Percentiles rank a stretch among this genome's conserved stretches.
phyloP scores from a whole-genome alignment of 2,888 invertebrate species.

The Morinoia aosen region DNA sequence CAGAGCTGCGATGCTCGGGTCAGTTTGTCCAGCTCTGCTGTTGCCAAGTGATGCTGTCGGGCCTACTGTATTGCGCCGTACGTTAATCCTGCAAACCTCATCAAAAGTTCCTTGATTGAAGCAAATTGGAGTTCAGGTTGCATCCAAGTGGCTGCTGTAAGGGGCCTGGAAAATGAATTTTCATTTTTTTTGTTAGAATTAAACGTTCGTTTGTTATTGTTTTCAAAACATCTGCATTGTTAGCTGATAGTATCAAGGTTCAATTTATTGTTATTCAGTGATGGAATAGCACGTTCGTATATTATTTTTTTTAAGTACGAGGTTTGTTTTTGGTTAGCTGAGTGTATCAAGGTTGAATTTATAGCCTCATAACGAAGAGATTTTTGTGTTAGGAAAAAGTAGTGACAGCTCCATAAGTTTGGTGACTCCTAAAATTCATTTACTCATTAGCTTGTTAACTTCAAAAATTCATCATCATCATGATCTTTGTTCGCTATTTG shows the following conservation, averaged over 20 bases:
- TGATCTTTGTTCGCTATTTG: no score
- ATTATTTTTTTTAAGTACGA: no score
- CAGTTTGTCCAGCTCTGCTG: not conserved
- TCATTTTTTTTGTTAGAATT: not conserved
- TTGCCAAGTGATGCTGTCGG: not conserved
- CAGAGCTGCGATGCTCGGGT: not conserved
- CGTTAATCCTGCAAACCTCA: not conserved
- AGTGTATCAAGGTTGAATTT: no score
- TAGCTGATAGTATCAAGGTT: not conserved
- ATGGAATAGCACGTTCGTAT: not conserved
- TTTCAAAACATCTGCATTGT: not conserved
- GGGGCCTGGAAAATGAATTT: not conserved
- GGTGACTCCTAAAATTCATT: no score
- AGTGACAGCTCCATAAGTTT: no score
- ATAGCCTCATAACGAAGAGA: no score
- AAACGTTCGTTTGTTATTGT: not conserved
- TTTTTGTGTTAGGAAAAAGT: no score
- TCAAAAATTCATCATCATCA: no score
- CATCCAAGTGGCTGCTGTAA: not conserved
- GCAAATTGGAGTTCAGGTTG: not conserved
- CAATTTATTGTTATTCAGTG: not conserved
- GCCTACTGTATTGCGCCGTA: not conserved
- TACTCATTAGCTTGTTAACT: no score
- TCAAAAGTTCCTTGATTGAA: constrained; percentile 10
- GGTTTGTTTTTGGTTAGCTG: no score